These are phyloP conservation scores for Cheilosia vulpina DNA, from an alignment of 2,888 invertebrate species.

Conservation along the genomic window DNA sequence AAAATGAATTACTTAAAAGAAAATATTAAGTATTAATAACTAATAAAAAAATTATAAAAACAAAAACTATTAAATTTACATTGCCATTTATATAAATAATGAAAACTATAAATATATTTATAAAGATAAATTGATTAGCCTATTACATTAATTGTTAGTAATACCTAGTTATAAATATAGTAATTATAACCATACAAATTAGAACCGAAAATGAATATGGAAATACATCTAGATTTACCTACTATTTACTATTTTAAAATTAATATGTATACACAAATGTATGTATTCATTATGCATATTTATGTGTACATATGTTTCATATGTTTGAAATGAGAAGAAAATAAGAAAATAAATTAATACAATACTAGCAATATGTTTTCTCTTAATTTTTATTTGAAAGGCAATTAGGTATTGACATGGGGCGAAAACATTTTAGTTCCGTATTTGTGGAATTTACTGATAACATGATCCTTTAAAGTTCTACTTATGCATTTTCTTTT, in stretches of 20 bases:
- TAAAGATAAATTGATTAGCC: conserved; percentile 65
- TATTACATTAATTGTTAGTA: conserved; percentile 73
- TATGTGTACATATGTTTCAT: conserved; percentile 44
- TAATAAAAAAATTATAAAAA: conserved; percentile 36
- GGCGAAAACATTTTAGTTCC: too few relatives aligned
- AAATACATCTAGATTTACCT: conserved; percentile 68
- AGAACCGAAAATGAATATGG: conserved; percentile 61
- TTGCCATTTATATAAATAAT: conserved; percentile 74
- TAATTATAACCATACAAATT: conserved; percentile 55
- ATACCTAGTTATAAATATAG: conserved; percentile 65
- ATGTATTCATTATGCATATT: conserved; percentile 24
- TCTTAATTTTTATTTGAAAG: conserved; percentile 5
- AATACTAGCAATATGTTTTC: conserved; percentile 32
- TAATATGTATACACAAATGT: conserved; percentile 13
- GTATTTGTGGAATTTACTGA: too few relatives aligned
- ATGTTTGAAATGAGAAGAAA: conserved; percentile 59
- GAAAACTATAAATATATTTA: conserved; percentile 66
- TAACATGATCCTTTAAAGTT: too few relatives aligned
- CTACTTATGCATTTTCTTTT: too few relatives aligned
- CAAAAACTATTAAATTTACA: conserved; percentile 73
- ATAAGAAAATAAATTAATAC: conserved; percentile 67
- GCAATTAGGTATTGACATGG: too few relatives aligned
- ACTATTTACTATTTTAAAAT: conserved; percentile 66
- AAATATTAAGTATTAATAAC: conserved; percentile 56
- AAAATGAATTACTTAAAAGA: conserved; percentile 49